Evolutionary conservation across 1,140 invertebrate genomes (phyloP).

Genomic region (Trypoxylus dichotomus): DNA sequence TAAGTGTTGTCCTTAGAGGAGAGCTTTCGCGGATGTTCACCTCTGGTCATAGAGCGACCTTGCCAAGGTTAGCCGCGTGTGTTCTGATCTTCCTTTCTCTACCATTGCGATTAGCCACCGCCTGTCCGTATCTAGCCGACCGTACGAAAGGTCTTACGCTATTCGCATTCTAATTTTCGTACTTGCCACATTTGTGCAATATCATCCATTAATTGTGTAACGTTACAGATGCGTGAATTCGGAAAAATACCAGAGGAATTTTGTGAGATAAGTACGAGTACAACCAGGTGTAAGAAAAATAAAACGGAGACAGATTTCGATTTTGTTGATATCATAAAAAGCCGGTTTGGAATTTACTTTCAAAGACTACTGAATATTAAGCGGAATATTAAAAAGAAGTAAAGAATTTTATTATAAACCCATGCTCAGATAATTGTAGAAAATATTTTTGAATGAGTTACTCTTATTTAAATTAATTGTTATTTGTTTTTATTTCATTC

Average conservation of each 20-base stretch:
- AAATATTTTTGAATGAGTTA: no score
- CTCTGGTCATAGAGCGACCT: slow-evolving; percentile 17
- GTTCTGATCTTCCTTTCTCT: slow-evolving; percentile 17
- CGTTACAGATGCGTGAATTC: slow-evolving; percentile 14
- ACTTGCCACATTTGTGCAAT: not conserved
- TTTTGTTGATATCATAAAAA: no score
- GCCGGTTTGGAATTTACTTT: no score
- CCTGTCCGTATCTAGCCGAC: slow-evolving; percentile 2
- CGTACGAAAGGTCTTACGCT: slow-evolving; percentile 4
- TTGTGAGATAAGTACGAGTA: not conserved
- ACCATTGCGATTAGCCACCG: not conserved
- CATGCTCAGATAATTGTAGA: no score
- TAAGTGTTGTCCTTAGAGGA: not conserved
- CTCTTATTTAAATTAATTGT: no score
- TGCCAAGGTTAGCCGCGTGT: slow-evolving; percentile 23
- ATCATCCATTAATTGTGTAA: slow-evolving; percentile 3
- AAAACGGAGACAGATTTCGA: not conserved
- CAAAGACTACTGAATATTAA: no score
- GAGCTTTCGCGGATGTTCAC: slow-evolving; percentile 22
- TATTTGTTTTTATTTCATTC: no score
- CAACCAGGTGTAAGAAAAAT: not conserved
- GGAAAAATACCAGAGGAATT: slow-evolving; percentile 3
- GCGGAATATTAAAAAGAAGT: no score
- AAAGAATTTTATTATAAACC: no score
- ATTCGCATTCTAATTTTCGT: not conserved